phyloP scores from a whole-genome alignment of 2,113 vertebrate genomes.

The Megaceryle torquata region DNA sequence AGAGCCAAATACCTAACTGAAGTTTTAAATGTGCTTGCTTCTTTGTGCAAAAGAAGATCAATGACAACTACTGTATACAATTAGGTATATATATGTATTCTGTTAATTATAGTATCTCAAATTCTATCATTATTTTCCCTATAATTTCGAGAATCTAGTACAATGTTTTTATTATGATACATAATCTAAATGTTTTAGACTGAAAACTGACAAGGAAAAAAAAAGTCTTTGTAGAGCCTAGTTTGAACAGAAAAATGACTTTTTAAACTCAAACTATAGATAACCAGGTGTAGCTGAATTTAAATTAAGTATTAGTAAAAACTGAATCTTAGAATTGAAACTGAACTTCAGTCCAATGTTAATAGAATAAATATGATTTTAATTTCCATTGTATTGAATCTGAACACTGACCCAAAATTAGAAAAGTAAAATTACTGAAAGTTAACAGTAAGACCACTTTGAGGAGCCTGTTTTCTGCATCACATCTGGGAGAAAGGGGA shows the following conservation, averaged over 20 bases:
- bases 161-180: background rate
- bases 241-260: background rate
- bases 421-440: background rate
- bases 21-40: background rate
- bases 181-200: background rate
- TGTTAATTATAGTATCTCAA: background rate
- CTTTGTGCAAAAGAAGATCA: background rate
- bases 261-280: background rate
- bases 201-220: background rate
- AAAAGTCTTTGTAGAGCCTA: background rate
- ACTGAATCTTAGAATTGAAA: background rate
- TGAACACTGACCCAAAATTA: background rate
- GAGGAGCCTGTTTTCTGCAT: background rate
- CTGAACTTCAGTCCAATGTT: background rate
- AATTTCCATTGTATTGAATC: background rate
- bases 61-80: background rate
- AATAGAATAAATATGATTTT: background rate
- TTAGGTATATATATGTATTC: background rate
- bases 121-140: background rate
- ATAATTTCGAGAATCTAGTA: background rate
- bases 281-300: background rate
- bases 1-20: background rate
- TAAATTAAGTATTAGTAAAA: background rate
- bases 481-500: background rate
- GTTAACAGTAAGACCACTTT: background rate